Conservation (phyloP, 2,888 invertebrate genomes). For the Adelphocoris suturalis region DNA sequence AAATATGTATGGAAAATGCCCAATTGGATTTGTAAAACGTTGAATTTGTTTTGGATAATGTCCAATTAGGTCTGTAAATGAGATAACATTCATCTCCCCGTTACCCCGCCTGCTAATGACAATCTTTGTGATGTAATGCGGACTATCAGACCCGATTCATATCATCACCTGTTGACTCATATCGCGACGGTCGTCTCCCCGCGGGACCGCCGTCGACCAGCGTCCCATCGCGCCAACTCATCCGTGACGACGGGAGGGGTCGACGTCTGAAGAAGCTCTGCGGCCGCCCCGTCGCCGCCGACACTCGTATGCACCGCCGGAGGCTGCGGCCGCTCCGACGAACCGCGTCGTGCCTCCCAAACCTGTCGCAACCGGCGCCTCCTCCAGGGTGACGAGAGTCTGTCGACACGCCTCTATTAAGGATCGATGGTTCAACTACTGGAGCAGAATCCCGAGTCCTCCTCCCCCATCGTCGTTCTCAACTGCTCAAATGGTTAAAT, state of each 20-base stretch:
- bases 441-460: constrained; percentile 41
- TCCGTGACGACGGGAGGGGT: not conserved
- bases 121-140: no score
- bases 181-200: not conserved
- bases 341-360: not conserved
- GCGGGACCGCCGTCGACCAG: no score
- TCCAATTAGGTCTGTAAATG: no score
- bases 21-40: no score
- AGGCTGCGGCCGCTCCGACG: not conserved
- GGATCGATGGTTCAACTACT: constrained; percentile 28
- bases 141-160: no score
- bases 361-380: constrained; percentile 9
- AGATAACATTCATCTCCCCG: no score
- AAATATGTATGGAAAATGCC: no score
- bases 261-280: not conserved
- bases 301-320: constrained; percentile 6
- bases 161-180: not conserved
- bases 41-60: no score
- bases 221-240: not conserved
- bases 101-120: no score
- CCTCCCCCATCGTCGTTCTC: not conserved
- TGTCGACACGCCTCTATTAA: constrained; percentile 9
- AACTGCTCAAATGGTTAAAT: constrained; percentile 35
- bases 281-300: not conserved
- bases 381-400: not conserved